Base-by-base conservation (phyloP, 2,797 vertebrate genomes). In the Chromis chromis region DNA sequence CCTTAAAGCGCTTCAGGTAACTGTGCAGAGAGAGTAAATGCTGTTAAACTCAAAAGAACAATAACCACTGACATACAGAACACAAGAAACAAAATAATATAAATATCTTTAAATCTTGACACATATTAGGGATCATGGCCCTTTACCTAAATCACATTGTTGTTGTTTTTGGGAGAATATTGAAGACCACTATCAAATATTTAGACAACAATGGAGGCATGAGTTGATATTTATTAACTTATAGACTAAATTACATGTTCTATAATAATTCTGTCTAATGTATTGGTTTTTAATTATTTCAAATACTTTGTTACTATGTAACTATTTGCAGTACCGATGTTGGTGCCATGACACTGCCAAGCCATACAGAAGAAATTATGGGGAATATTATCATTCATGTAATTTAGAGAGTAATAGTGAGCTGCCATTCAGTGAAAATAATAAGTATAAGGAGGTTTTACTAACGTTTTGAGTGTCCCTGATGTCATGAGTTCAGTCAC, bases 401-500 rank as follows among this genome's bases (percentile, higher is more conserved):
- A 14, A 66, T 10, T 67, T 4, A 36, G 22, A 54, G n/a, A 42
- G 14, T 50, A 36, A 62, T 12, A 66, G 21, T 16, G 0, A 59
- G 9, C 12, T 56, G 39, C 61, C 27, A 59, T 0, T 59, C 24
- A 49, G 22, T 28, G 42, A 50, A 46, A 12, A 60, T 14, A 22
- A 44, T 0, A 62, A 13, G 31, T 16, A 48, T 46, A 6, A 40
- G 50, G 10, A 68, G 17, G 31, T 22, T 62, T 4, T 46, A 52
- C 96, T 94, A 79, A 98, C 97, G 97, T 99, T 90, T 99, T 99
- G 63, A 99, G 96, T 10, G 97, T 99, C 87, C 97, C 97, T 2
- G 97, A 99, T 60, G 97, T 99, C 97, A 99, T 99, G 74, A 99
- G 95, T 87, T 99, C 97, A 4, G 97, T 99, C 71, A 99, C 97